Evolutionary conservation across 2,888 invertebrate genomes (phyloP).

Genomic region (Rhogogaster chlorosoma): DNA sequence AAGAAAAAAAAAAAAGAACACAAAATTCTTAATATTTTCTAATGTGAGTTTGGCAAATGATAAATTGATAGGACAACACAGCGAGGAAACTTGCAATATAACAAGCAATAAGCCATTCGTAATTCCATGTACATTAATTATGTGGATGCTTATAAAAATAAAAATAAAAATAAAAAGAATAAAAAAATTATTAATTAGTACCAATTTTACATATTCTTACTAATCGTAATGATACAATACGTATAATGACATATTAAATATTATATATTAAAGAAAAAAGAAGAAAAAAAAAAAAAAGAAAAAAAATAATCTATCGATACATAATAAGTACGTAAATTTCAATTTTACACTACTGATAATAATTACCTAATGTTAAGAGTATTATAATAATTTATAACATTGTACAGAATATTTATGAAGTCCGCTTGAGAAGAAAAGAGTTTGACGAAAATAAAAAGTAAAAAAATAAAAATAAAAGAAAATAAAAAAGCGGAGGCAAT

Average conservation of each 20-base stretch:
- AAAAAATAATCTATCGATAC: slow-evolving; percentile 57
- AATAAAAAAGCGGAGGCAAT: background rate
- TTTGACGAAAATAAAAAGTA: slow-evolving; percentile 28
- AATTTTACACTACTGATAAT: slow-evolving; percentile 77
- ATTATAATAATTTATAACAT: slow-evolving; percentile 76
- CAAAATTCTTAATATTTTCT: slow-evolving; percentile 36
- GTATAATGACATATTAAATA: slow-evolving; percentile 76
- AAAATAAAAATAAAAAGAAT: slow-evolving; percentile 65
- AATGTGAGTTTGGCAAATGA: slow-evolving; percentile 45
- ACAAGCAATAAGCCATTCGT: slow-evolving; percentile 76
- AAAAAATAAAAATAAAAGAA: background rate
- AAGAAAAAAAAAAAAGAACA: background rate
- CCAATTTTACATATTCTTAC: slow-evolving; percentile 78
- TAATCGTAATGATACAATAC: slow-evolving; percentile 76
- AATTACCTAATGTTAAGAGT: slow-evolving; percentile 76
- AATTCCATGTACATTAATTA: slow-evolving; percentile 77
- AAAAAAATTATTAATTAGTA: slow-evolving; percentile 68
- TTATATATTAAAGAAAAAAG: slow-evolving; percentile 67
- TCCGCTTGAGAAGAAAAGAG: slow-evolving; percentile 71
- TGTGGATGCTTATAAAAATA: slow-evolving; percentile 73
- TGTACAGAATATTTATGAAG: slow-evolving; percentile 78
- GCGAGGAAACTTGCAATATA: slow-evolving; percentile 76
- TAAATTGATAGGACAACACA: slow-evolving; percentile 56
- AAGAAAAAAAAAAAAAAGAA: slow-evolving; percentile 62
- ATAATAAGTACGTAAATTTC: slow-evolving; percentile 54